Base-by-base conservation (phyloP, 2,113 vertebrate genomes). In the Catharus minimus region DNA sequence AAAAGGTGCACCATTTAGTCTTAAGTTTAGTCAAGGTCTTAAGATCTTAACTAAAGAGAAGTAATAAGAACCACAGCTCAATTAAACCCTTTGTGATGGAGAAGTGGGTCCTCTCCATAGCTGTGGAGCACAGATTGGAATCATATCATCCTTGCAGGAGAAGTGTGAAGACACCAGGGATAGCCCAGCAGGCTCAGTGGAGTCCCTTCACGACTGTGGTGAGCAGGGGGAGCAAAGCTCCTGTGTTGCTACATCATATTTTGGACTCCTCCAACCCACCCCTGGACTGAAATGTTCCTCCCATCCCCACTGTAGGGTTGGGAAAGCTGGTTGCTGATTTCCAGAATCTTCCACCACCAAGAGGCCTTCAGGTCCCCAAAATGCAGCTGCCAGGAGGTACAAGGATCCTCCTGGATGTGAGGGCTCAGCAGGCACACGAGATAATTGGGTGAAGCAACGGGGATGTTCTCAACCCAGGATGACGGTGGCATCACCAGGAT, bases 381-480 rank as follows among this genome's bases (percentile, higher is more conserved):
- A 52, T 12, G 30, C 39, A 36, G 4, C 52, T 38, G n/a, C 43
- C 68, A 44, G n/a, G 26, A 74, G 22, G 15, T 4, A 15, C 0
- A 0, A 76, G 65, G 62, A 67, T 33, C 24, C 13, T 61, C 46
- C 20, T 16, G 23, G 26, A 64, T 0, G 0, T 3, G 21, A 73
- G 41, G 33, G 39, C 15, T 82, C 44, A 60, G 30, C 13, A 55
- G 46, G 43, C 43, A 22, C 23, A 4, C 11, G 11, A 4, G 46
- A 21, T 33, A 23, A 55, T 12, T 2, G 0, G 2, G 39, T 77
- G 84, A 87, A 73, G 82, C 94, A 94, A 73, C 5, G 10, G 79
- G 21, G 49, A 33, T 0, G 1, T 23, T 78, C 69, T 65, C 14
- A 3, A 52, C 21, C 52, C 13, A 1, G 20, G 53, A 33, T 47